phyloP scores from a whole-genome alignment of 2,888 invertebrate genomes.

The Papilio demoleus region DNA sequence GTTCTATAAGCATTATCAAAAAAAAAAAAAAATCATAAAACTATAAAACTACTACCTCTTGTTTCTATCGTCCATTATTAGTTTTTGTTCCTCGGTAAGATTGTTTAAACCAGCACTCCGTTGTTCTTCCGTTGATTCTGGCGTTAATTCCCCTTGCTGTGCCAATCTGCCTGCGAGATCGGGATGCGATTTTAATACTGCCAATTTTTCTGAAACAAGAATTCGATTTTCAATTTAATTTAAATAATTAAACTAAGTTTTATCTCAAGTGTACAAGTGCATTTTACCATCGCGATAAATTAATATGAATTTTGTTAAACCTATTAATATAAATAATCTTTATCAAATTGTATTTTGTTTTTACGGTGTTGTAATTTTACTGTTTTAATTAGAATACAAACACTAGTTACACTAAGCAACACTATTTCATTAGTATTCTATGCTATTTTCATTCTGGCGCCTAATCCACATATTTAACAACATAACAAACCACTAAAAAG shows the following conservation, averaged over 20 bases:
- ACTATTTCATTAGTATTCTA: too few species aligned
- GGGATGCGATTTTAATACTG: constrained; percentile 84
- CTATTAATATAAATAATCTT: too few species aligned
- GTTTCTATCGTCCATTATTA: constrained; percentile 71
- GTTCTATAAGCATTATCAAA: neutral
- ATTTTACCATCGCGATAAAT: too few species aligned
- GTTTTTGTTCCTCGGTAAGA: constrained; percentile 80
- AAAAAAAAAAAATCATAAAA: neutral
- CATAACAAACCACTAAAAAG: constrained; percentile 7
- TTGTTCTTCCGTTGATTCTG: constrained; percentile 84
- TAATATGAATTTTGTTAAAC: too few species aligned
- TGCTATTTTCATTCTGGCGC: neutral
- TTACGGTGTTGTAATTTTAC: too few species aligned
- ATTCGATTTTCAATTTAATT: neutral
- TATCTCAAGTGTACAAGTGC: too few species aligned
- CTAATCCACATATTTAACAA: neutral
- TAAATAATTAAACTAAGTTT: neutral
- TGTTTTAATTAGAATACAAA: too few species aligned
- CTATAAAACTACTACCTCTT: constrained; percentile 51
- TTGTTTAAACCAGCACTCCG: constrained; percentile 79
- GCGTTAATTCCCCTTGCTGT: constrained; percentile 80
- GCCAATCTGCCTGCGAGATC: constrained; percentile 85
- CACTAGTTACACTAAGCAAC: too few species aligned
- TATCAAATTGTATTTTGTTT: too few species aligned
- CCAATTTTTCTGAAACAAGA: constrained; percentile 77